These are phyloP conservation scores for Sclerurus mexicanus DNA, from an alignment of 2,113 vertebrate genomes.

Conservation along the genomic window DNA sequence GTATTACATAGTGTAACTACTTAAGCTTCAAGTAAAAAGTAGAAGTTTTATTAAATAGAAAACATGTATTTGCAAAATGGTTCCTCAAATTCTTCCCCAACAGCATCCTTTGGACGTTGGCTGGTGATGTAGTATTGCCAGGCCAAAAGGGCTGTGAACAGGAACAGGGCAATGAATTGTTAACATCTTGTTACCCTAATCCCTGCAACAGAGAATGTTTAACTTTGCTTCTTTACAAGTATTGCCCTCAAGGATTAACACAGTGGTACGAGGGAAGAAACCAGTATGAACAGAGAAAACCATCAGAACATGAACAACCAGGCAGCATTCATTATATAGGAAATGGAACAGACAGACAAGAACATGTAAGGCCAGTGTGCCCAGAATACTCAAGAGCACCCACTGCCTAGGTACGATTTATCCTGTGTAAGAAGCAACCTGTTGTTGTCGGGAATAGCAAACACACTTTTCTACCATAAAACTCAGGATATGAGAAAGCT, in stretches of 20 bases:
- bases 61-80: not conserved
- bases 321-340: not conserved
- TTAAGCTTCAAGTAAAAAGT: not conserved
- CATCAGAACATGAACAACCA: not conserved
- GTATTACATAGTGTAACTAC: not conserved
- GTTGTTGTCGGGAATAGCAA: not conserved
- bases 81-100: not conserved
- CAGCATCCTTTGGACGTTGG: not conserved
- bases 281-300: not conserved
- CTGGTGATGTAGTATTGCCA: not conserved
- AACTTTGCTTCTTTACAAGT: not conserved
- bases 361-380: not conserved
- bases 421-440: not conserved
- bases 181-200: not conserved
- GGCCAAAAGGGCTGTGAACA: not conserved
- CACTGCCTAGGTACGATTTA: not conserved
- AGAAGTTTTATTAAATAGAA: not conserved
- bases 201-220: not conserved
- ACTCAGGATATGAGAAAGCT: not conserved
- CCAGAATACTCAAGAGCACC: not conserved
- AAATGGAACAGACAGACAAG: not conserved
- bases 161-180: not conserved
- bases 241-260: not conserved
- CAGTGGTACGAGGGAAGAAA: not conserved
- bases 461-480: not conserved